Base-by-base conservation (phyloP, 92 coral and sea anemone species). In the Chrysogorgia sp. region DNA sequence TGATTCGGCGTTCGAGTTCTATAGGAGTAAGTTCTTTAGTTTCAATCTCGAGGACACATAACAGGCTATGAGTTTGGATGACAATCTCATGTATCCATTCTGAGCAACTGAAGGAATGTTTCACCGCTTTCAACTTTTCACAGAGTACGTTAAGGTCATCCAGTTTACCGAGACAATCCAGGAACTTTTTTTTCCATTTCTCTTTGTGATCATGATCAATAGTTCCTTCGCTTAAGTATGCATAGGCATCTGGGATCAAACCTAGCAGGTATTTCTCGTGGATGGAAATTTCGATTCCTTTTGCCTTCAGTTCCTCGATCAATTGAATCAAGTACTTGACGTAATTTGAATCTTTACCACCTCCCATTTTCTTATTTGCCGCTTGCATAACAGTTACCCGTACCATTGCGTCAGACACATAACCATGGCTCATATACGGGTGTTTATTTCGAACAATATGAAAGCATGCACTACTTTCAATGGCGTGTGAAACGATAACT, bases 371-470 rank as follows among this genome's bases (percentile, higher is more conserved):
- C 67, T 87, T 90, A 3, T 82, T 69, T 7, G 91, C 90, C 29
- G 96, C 96, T 43, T 77, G 77, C 92, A 90, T 90, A 40, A 87
- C 91, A 30, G 83, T 63, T 49, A 81, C 81, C 41, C 96, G 82
- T 0, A 90, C 85, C 4, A 87, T 79, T 8, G 91, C 91, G 56
- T 90, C 96, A 8, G 96, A 90, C 29, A 84, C 84, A 65, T 87
- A 90, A 0, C 96, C 96, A 43, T 88, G 84, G 49, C 88, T 91
- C 87, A 86, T 84, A 53, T 84, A 71, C 15, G 96, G 91, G 47
- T 88, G 71, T 48, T 87, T 90, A 29, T 82, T 76, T 35, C 88
- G 75, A 1, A 87, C 96, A 17, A 71, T 81, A 23, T 47, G 81
- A 79, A 90, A 90, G 60, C 96, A 90, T 3, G 63, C 63, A 55